Evolutionary conservation across 2,888 invertebrate genomes (phyloP).

Genomic region (Philhelius pedissequus): DNA sequence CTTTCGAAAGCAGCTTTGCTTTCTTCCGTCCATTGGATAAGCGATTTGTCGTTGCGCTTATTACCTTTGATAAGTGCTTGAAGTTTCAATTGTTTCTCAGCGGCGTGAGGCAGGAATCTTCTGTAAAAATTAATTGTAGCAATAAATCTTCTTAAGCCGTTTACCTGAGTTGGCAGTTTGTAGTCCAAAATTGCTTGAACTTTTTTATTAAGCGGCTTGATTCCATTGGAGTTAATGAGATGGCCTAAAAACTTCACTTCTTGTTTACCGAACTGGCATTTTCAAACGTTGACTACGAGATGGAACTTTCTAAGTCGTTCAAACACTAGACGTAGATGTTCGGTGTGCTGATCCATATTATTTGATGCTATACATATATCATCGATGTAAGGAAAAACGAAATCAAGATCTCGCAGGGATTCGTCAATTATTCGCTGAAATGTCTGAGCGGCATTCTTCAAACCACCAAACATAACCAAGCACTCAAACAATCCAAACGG

Average conservation of each 20-base stretch:
- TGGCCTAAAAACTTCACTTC: slow-evolving; percentile 32
- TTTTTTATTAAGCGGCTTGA: slow-evolving; percentile 46
- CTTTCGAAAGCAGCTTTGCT: not conserved
- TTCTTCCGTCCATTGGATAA: not conserved
- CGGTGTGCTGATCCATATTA: slow-evolving; percentile 57
- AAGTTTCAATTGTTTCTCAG: not conserved
- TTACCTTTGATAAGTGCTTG: not conserved
- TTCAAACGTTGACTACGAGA: not conserved
- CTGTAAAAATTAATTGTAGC: slow-evolving; percentile 58
- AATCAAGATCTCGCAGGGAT: slow-evolving; percentile 53
- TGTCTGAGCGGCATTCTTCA: slow-evolving; percentile 71
- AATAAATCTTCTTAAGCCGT: slow-evolving; percentile 45
- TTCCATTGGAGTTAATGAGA: not conserved
- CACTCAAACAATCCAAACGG: slow-evolving; percentile 76
- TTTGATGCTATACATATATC: slow-evolving; percentile 71
- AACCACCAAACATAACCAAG: slow-evolving; percentile 69
- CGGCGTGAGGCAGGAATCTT: not conserved
- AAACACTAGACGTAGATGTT: slow-evolving; percentile 67
- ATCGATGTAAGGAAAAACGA: slow-evolving; percentile 71
- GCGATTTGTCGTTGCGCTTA: not conserved
- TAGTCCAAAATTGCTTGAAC: slow-evolving; percentile 52
- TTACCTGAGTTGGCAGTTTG: slow-evolving; percentile 28
- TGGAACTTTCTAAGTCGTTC: slow-evolving; percentile 46
- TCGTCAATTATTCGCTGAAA: slow-evolving; percentile 75
- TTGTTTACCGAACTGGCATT: slow-evolving; percentile 58